Evolutionary conservation across 2,113 vertebrate genomes (phyloP).

Genomic region (Carassius auratus): DNA sequence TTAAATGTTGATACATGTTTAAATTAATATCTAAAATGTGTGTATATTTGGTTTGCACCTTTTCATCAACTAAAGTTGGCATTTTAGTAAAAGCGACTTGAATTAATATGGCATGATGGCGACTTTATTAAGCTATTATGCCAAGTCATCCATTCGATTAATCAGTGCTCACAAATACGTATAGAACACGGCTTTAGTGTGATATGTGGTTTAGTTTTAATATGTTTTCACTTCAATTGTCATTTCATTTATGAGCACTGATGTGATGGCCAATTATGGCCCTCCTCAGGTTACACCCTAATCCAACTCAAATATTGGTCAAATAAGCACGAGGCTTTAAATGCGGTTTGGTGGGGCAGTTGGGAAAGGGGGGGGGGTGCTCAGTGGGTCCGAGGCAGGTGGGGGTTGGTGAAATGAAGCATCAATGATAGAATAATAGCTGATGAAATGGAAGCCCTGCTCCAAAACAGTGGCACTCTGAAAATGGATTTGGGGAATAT

Average conservation of each 20-base stretch:
- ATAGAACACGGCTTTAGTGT: not conserved
- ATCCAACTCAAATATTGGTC: slow-evolving; percentile 71
- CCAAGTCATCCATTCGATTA: not conserved
- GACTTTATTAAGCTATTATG: not conserved
- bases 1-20: too few species aligned
- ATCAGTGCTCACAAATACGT: not conserved
- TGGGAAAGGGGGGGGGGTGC: not conserved
- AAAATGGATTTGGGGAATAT: slow-evolving; percentile 84
- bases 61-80: too few species aligned
- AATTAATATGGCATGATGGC: not conserved
- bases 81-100: not conserved
- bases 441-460: slow-evolving; percentile 76
- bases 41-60: too few species aligned
- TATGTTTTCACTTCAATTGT: slow-evolving; percentile 27
- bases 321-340: slow-evolving; percentile 69
- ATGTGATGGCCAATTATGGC: slow-evolving; percentile 41
- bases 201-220: slow-evolving; percentile 21
- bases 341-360: slow-evolving; percentile 65
- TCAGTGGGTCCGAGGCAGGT: slow-evolving; percentile 45
- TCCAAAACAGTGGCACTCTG: slow-evolving; percentile 77
- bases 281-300: slow-evolving; percentile 60
- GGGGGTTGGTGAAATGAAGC: slow-evolving; percentile 75
- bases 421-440: slow-evolving; percentile 80
- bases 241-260: slow-evolving; percentile 23
- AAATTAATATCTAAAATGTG: too few species aligned